phyloP scores from a whole-genome alignment of 1,140 invertebrate species.

The Tetranychus urticae region DNA sequence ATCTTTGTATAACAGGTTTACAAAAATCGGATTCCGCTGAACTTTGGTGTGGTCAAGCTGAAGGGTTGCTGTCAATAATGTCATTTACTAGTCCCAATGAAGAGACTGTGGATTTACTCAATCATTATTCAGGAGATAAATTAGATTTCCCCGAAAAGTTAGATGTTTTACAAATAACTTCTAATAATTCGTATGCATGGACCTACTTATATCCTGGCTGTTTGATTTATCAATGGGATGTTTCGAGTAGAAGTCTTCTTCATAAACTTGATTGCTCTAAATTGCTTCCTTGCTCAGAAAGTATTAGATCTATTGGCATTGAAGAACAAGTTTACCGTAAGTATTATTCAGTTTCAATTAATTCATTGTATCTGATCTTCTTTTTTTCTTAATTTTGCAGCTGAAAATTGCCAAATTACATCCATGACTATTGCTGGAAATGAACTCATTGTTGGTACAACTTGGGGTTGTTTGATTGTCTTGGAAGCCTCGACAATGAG shows the following conservation, averaged over 20 bases:
- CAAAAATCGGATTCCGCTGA: slow-evolving; percentile 25
- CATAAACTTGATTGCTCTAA: slow-evolving; percentile 75
- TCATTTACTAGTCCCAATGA: slow-evolving; percentile 29
- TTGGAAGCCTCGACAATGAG: slow-evolving; percentile 49
- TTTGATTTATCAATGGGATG: slow-evolving; percentile 62
- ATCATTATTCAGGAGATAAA: neutral
- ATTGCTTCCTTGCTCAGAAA: slow-evolving; percentile 68
- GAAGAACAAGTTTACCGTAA: slow-evolving; percentile 57
- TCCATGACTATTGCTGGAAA: slow-evolving; percentile 40
- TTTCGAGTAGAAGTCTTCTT: slow-evolving; percentile 32
- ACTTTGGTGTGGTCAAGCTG: slow-evolving; percentile 48
- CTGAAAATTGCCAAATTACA: slow-evolving; percentile 34
- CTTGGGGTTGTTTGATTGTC: slow-evolving; percentile 71
- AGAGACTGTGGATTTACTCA: slow-evolving; percentile 29
- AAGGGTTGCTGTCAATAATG: slow-evolving; percentile 45
- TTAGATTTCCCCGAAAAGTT: slow-evolving; percentile 19
- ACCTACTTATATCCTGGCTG: slow-evolving; percentile 52
- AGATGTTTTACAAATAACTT: slow-evolving; percentile 34
- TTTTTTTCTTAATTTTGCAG: slow-evolving; percentile 7
- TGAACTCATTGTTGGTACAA: slow-evolving; percentile 62
- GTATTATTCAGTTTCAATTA: slow-evolving; percentile 6
- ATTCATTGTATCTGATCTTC: neutral
- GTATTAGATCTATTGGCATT: slow-evolving; percentile 65
- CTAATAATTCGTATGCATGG: slow-evolving; percentile 29
- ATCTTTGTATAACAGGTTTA: slow-evolving; percentile 23